Base-by-base conservation (phyloP, 2,888 invertebrate species). In the Pseudococcus viburni region DNA sequence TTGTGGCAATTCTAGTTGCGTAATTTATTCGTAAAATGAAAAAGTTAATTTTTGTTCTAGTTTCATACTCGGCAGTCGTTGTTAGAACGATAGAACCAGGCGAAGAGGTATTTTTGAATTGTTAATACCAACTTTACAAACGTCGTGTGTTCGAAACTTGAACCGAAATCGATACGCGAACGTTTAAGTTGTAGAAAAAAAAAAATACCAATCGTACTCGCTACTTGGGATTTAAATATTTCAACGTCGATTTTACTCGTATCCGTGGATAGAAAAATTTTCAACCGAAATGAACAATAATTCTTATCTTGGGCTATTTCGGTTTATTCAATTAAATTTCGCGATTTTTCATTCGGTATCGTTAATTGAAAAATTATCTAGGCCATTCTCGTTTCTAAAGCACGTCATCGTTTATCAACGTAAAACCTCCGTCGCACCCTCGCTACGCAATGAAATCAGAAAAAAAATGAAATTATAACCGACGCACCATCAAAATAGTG, bases 41-140 rank as follows among this genome's bases (percentile, higher is more conserved):
- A 73, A 73, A 73, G 33, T 73, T 73, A 33, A 73, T 73, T 73
- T 73, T 73, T 73, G 68, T 73, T 73, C 68, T 73, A 73, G 68
- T 73, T 73, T 73, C 9, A 5, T 6, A 33, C 1, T 33, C 26
- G 26, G 3, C 1, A 15, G 59, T 26, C 26, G 33, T 73, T 73
- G 68, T 26, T 59, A 9, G 26, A 64, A 68, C 68, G 68, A 26
- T 26, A 26, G 12, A 33, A 73, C 5, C 2, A 9, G 0, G 19
- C 59, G n/a, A 59, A 19, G n/a, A 12, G 12, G n/a, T 6, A 73
- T 26, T 73, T 73, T 73, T 73, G 68, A 73, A 73, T 73, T 73
- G 68, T 73, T 73, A 73, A 73, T 73, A 73, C 68, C 3, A 33
- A 73, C 26, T 33, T 73, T 73, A 33, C 12, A 6, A 12, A 19